Percentiles rank a stretch among this genome's conserved stretches.
Evolutionary conservation across 1,140 invertebrate species (phyloP).

Genomic region (Pseudobourletiella spinata): DNA sequence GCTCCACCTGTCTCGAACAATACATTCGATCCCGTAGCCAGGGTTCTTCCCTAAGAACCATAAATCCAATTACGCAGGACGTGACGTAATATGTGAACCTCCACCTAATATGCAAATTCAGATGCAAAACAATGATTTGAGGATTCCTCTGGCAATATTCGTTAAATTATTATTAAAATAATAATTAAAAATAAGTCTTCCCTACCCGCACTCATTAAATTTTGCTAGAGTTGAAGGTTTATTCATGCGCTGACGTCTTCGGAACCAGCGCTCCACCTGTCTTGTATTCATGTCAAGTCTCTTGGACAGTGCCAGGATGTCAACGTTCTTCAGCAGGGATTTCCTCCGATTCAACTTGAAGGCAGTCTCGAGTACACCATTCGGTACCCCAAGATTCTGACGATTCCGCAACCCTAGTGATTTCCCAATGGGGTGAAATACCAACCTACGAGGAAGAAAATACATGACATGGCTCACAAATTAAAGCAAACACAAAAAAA

Average conservation of each 20-base stretch:
- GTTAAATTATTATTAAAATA: not conserved
- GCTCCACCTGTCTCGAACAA: slow-evolving; percentile 80
- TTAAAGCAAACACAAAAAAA: too few species aligned
- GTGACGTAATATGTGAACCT: slow-evolving; percentile 75
- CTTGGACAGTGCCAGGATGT: slow-evolving; percentile 66
- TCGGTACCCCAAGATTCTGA: slow-evolving; percentile 47
- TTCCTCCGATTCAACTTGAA: slow-evolving; percentile 53
- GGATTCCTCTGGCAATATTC: not conserved
- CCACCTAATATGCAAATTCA: slow-evolving; percentile 73
- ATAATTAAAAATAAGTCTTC: not conserved
- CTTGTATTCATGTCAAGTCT: slow-evolving; percentile 78
- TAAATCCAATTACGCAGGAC: slow-evolving; percentile 72
- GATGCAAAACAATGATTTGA: not conserved
- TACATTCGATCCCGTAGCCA: slow-evolving; percentile 90
- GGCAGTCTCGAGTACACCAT: slow-evolving; percentile 61
- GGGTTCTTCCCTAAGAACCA: slow-evolving; percentile 79
- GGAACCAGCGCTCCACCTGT: slow-evolving; percentile 82
- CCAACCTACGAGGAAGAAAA: slow-evolving; percentile 59
- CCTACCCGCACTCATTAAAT: slow-evolving; percentile 74
- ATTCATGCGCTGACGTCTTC: slow-evolving; percentile 66
- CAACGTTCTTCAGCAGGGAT: slow-evolving; percentile 60
- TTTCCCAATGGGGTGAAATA: slow-evolving; percentile 63
- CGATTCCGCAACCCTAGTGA: slow-evolving; percentile 63
- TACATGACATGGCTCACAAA: too few species aligned
- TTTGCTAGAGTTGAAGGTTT: slow-evolving; percentile 79